Base-by-base conservation (phyloP, 2,113 vertebrate genomes). In the Echinops telfairi region DNA sequence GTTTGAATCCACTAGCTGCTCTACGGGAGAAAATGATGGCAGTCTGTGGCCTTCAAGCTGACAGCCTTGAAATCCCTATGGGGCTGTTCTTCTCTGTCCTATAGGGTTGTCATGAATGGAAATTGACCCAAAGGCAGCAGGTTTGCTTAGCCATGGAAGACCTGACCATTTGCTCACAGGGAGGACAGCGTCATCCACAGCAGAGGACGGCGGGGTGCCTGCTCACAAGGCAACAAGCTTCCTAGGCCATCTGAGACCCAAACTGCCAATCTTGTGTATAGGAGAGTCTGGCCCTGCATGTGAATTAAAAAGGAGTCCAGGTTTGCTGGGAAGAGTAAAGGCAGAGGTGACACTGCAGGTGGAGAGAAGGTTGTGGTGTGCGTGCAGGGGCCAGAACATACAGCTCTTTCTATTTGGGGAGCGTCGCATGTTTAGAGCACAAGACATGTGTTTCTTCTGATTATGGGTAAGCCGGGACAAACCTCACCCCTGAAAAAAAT, bases 391-490 rank as follows among this genome's bases (percentile, higher is more conserved):
- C 31, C 47, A 36, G 60, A 79, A 86, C 64, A 40, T 14, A 12
- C 9, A 40, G 23, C 82, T 71, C 73, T 83, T 88, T 83, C 84
- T 83, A 43, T 23, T 53, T 40, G 33, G 36, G 58, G 43, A 71
- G 19, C 2, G 77, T 60, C 81, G 83, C 58, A 53, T 19, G 60
- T 47, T 76, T 83, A 77, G 43, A 80, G 43, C 2, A 43, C 31
- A 75, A 87, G 27, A 23, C 78, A 68, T 68, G 36, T 77, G 25
- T 36, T 81, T 94, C 71, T 93, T 75, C 78, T 91, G 73, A 90
- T 86, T 86, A 80, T 53, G 8, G 22, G 62, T 60, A 66, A 87
- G 57, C 8, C 76, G 78, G 1, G 86, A 89, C 75, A 91, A 77
- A 71, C 33, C 23, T 66, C 88, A 58, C 12, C 40, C 91, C 36